A percentile compares a stretch with the other conserved stretches of the same genome.
phyloP scores from a whole-genome alignment of 2,113 vertebrate species.

The Chaetura pelagica region DNA sequence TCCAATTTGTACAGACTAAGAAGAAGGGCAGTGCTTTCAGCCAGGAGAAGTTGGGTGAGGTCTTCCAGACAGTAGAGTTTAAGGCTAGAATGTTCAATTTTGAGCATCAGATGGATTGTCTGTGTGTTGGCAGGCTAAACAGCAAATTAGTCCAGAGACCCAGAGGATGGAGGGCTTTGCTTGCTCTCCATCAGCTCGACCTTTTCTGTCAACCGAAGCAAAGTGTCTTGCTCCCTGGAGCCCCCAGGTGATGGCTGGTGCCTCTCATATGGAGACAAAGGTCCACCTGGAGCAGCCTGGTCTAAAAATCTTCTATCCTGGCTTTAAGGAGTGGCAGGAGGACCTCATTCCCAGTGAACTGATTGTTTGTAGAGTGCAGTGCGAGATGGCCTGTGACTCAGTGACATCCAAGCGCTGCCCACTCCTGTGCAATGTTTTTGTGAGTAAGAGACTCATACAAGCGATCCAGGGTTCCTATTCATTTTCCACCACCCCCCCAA shows the following conservation, averaged over 20 bases:
- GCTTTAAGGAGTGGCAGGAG: neutral
- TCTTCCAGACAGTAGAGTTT: neutral
- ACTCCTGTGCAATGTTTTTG: neutral
- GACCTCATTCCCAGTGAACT: neutral
- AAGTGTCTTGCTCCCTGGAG: neutral
- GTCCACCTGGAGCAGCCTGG: neutral
- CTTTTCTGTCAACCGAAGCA: neutral
- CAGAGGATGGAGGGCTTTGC: neutral
- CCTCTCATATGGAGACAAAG: neutral
- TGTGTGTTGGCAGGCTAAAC: accelerated
- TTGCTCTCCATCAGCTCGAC: neutral
- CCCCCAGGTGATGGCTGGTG: neutral
- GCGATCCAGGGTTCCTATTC: neutral
- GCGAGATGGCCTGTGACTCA: neutral
- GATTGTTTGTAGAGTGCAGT: neutral
- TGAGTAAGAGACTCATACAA: constrained; percentile 1
- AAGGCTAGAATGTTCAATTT: neutral
- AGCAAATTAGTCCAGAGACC: neutral
- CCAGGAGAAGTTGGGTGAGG: neutral
- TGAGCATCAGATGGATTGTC: neutral
- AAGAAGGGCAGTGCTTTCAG: neutral
- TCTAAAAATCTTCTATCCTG: neutral
- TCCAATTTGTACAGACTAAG: neutral
- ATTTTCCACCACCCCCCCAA: neutral
- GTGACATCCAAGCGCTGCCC: neutral